Evolutionary conservation across 2,888 invertebrate species (phyloP).

Genomic region (Brachynemurus nebulosus): DNA sequence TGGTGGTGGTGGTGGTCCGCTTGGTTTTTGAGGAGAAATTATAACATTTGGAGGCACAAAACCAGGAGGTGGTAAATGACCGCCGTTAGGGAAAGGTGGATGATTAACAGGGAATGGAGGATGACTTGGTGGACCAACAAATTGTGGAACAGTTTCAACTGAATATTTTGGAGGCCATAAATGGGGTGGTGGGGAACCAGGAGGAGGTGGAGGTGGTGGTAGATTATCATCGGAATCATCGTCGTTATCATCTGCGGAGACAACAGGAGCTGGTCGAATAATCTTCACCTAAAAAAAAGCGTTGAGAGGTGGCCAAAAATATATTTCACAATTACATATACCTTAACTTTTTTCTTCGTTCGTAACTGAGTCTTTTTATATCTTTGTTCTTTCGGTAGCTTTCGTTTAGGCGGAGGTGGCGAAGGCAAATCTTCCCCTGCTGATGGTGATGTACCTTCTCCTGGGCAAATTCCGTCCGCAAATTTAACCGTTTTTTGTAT

Average conservation of each 20-base stretch:
- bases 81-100: neutral
- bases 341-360: slow-evolving; percentile 38
- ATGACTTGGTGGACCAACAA: neutral
- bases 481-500: slow-evolving; percentile 39
- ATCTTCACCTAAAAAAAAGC: slow-evolving; percentile 31
- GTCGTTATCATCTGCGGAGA: slow-evolving; percentile 30
- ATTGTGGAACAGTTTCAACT: neutral
- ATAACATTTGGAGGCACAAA: neutral
- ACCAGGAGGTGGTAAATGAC: neutral
- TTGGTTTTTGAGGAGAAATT: no score
- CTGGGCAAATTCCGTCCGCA: slow-evolving; percentile 45
- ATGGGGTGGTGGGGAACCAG: slow-evolving; percentile 43
- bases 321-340: slow-evolving; percentile 17
- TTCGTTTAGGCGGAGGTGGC: slow-evolving; percentile 39
- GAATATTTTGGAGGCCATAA: slow-evolving; percentile 30
- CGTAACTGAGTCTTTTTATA: slow-evolving; percentile 35
- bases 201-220: slow-evolving; percentile 44
- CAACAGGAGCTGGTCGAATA: slow-evolving; percentile 25
- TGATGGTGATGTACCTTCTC: slow-evolving; percentile 41
- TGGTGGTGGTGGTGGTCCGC: neutral
- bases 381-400: slow-evolving; percentile 36
- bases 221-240: slow-evolving; percentile 38
- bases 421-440: slow-evolving; percentile 45
- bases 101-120: slow-evolving; percentile 4
- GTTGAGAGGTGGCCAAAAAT: no score